Conservation (phyloP, 2,797 vertebrate species). For the Knipowitschia caucasica region DNA sequence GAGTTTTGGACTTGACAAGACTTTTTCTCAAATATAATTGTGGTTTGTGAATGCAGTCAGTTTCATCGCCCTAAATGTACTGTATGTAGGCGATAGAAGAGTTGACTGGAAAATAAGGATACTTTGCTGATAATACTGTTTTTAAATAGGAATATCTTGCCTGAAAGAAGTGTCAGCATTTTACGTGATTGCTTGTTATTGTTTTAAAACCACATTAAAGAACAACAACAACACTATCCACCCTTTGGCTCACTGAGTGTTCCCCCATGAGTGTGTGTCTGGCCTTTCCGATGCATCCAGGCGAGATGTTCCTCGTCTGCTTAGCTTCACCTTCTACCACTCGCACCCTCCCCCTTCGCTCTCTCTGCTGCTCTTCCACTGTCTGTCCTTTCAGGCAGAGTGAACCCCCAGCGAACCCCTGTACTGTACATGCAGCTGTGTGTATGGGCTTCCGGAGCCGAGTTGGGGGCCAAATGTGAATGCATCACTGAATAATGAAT, state of each 20-base stretch:
- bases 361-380: neutral
- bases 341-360: neutral
- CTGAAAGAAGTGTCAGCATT: neutral
- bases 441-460: constrained; percentile 15
- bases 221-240: neutral
- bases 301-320: constrained; percentile 10
- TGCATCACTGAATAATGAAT: constrained; percentile 53
- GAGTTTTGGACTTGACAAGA: too few species aligned
- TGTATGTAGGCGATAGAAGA: neutral
- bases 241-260: neutral
- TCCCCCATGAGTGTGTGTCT: neutral
- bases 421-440: constrained; percentile 5
- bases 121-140: constrained; percentile 1
- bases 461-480: constrained; percentile 18
- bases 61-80: neutral
- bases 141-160: neutral
- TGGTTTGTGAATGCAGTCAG: neutral
- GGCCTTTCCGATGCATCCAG: constrained; percentile 6
- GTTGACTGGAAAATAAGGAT: neutral
- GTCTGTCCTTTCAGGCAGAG: neutral
- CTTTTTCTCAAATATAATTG: too few species aligned
- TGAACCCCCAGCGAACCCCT: constrained; percentile 6
- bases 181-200: neutral
- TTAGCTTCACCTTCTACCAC: constrained; percentile 20
- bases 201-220: neutral